Base-by-base conservation (phyloP, 1,140 invertebrate genomes). In the Sminthurinus signatus region DNA sequence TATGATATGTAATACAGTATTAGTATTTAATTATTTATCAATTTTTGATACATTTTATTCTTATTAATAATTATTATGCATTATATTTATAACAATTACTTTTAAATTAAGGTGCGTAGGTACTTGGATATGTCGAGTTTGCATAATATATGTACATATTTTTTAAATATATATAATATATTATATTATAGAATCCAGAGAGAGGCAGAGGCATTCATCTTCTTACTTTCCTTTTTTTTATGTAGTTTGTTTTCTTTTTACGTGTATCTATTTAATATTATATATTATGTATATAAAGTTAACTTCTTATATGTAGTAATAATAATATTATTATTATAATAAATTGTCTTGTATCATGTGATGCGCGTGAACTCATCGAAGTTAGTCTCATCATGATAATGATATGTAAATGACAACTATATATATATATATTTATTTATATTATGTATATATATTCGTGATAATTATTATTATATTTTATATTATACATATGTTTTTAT, bases 91-190 rank as follows among this genome's bases (percentile, higher is more conserved):
- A 36, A 36, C 32, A 36, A 36, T n/a, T 8, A 36, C 32, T 36
- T 36, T 8, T 36, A 36, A 5, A 5, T 15, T 48, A 48, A 48
- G 44, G 44, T 48, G 44, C 44, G 44, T 48, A 48, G 44, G 44
- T 48, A 48, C 44, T 48, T 48, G 8, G 44, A 48, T 48, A 48
- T 48, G 44, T 48, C 44, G 44, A 48, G 4, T n/a, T n/a, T n/a
- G n/a, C n/a, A n/a, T n/a, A n/a, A n/a, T n/a, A n/a, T n/a, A n/a
- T n/a, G n/a, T n/a, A n/a, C n/a, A n/a, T n/a, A n/a, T n/a, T n/a
- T n/a, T n/a, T n/a, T n/a, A n/a, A n/a, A 48, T 48, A 48, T 48
- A 25, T 48, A n/a, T n/a, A 21, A 21, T 21, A 21, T 21, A 48
- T 48, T 48, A 48, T 48, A 21, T 12, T 48, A 12, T n/a, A 42